Base-by-base conservation (phyloP, 2,888 invertebrate species). In the Pediacus dermestoides region DNA sequence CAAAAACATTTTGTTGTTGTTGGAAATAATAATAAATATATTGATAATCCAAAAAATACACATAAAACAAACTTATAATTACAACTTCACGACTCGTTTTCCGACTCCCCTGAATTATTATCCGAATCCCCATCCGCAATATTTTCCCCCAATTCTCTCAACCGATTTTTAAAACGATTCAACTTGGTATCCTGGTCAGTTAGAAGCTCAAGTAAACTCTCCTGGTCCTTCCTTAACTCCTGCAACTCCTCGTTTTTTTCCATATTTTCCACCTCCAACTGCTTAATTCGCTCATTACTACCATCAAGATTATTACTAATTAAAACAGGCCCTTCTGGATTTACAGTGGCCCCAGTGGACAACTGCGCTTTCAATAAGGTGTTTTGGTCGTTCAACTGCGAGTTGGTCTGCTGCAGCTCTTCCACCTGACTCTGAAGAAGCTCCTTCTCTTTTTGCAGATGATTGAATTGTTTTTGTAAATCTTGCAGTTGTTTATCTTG, bases 161-260 rank as follows among this genome's bases (percentile, higher is more conserved):
- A 52, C 38, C 63, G 53, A 34, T 58, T 60, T 43, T 67, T 70
- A 41, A 66, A 64, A 34, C 52, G 38, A 49, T 62, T 58, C 44
- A 64, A 48, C 55, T 62, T 66, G 3, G 52, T 37, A 54, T 84
- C 95, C 74, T 96, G 94, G 66, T 96, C 92, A 1, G 90, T 85
- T 22, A 97, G 72, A 39, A 97, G 70, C 59, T 89, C 86, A 37
- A 97, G 69, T 45, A 97, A 70, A 69, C 96, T 94, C 53, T 97
- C 96, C 66, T 96, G 95, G 60, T 97, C 96, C 61, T 84, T 88
- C 60, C 78, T 81, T 44, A 91, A 60, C 48, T 76, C 68, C 32
- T 73, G 68, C 14, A 37, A 55, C 48, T 42, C 68, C 46, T 39
- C 37, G 3, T 48, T 52, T 41, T 50, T 54, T 21, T 52, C 53